phyloP scores from a whole-genome alignment of 2,113 vertebrate genomes.

The Neogobius melanostomus region DNA sequence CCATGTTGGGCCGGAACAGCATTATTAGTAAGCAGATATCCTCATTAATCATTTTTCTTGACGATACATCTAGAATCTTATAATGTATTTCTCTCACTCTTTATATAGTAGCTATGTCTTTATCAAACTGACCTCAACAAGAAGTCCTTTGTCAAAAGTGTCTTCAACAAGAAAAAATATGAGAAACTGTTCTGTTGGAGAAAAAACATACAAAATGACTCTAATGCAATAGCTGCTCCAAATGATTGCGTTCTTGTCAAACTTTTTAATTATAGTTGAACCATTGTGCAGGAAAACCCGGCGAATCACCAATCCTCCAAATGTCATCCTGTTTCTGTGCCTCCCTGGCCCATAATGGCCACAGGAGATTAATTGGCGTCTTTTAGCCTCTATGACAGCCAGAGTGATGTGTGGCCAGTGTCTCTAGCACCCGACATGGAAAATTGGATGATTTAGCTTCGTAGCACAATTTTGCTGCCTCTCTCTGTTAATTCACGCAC shows the following conservation, averaged over 20 bases:
- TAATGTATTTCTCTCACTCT: not conserved
- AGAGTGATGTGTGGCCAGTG: constrained; percentile 44
- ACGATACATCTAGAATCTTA: too few relatives aligned
- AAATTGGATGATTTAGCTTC: constrained; percentile 51
- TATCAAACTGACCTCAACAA: constrained; percentile 12
- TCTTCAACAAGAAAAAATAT: constrained; percentile 20
- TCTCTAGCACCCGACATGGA: constrained; percentile 31
- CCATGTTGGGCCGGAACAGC: constrained; percentile 8
- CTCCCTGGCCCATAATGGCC: constrained; percentile 37
- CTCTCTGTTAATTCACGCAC: constrained; percentile 32
- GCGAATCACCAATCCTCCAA: constrained; percentile 46
- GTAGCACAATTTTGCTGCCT: constrained; percentile 23
- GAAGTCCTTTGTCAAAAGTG: constrained; percentile 32
- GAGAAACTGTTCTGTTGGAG: constrained; percentile 31
- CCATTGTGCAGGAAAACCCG: constrained; percentile 33
- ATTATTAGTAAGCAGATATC: constrained; percentile 9
- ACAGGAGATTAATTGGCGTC: constrained; percentile 59
- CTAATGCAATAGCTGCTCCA: constrained; percentile 48
- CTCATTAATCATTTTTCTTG: constrained; percentile 33
- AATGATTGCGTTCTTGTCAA: constrained; percentile 49
- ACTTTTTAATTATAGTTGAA: constrained; percentile 52
- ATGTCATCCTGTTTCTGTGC: constrained; percentile 43
- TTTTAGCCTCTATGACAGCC: constrained; percentile 48
- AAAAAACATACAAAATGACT: constrained; percentile 25
- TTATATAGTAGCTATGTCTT: not conserved